Base-by-base conservation (phyloP, 1,140 invertebrate genomes). In the Anoplolepis gracilipes region DNA sequence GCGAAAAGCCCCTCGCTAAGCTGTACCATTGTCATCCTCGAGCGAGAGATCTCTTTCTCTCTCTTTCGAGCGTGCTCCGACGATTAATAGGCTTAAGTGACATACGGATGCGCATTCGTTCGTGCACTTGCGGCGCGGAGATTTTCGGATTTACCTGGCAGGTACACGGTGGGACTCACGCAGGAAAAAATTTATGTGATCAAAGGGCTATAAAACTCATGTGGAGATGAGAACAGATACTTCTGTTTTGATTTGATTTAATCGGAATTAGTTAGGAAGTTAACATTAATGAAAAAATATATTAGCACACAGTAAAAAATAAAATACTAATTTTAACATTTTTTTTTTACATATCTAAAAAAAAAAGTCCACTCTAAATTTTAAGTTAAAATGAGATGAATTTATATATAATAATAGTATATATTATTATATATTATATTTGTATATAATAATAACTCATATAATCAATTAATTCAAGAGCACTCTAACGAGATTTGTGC, bases 61-160 rank as follows among this genome's bases (percentile, higher is more conserved):
- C 28, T 69, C 53, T 59, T 11, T 59, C 8, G 11, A 46, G 57
- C 85, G 76, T 84, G 87, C 85, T 88, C 70, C 73, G 72, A 90
- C 85, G 88, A 86, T 90, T 89, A 90, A 90, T 89, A 81, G 85
- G 88, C 88, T 89, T 90, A 90, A 87, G 84, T 85, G 88, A 87
- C 85, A 87, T 89, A 87, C 73, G 85, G 85, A 70, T 72, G 78
- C 72, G 72, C 85, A 87, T 84, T 86, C 86, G 87, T 49, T 69
- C 62, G 46, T 86, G 59, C 73, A 76, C 73, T 84, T 88, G 76
- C 28, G 4, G 73, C 53, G n/a, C 57, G 28, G 64, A 79, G 22
- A 88, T 69, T 87, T 87, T 76, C 57, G 78, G 57, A 73, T 89
- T 81, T 72, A 59, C 53, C 39, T 22, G n/a, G 16, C 78, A 76